Evolutionary conservation across 2,888 invertebrate genomes (phyloP).

Genomic region (Tenthredo notha): DNA sequence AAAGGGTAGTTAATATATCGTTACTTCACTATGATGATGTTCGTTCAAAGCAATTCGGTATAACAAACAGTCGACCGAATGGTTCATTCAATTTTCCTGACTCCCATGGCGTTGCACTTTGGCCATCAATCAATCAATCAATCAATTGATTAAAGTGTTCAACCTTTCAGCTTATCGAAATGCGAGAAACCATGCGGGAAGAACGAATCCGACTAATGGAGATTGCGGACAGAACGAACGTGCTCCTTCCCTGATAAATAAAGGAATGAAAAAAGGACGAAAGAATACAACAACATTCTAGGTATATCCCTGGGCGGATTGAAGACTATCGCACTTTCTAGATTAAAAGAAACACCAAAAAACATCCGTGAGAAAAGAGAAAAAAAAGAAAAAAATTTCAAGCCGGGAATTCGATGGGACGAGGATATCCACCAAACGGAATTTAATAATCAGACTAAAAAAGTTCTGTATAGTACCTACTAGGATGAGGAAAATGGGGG

Average conservation of each 20-base stretch:
- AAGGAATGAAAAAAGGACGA: not conserved
- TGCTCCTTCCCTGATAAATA: not conserved
- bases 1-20: not conserved
- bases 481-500: not conserved
- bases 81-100: not conserved
- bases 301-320: not conserved
- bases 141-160: slow-evolving; percentile 46
- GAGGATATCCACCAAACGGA: slow-evolving; percentile 42
- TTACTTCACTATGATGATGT: not conserved
- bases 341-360: slow-evolving; percentile 17
- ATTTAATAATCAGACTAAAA: slow-evolving; percentile 65
- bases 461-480: slow-evolving; percentile 40
- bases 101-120: not conserved
- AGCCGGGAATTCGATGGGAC: not conserved
- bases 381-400: not conserved
- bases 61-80: not conserved
- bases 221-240: slow-evolving; percentile 39
- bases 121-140: not conserved
- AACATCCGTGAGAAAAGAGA: no score
- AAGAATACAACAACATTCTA: not conserved
- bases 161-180: slow-evolving; percentile 49
- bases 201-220: slow-evolving; percentile 48
- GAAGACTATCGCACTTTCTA: slow-evolving; percentile 20
- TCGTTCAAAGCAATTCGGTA: not conserved
- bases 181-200: slow-evolving; percentile 48